Evolutionary conservation across 2,888 invertebrate species (phyloP).

Genomic region (Agriopis marginaria): DNA sequence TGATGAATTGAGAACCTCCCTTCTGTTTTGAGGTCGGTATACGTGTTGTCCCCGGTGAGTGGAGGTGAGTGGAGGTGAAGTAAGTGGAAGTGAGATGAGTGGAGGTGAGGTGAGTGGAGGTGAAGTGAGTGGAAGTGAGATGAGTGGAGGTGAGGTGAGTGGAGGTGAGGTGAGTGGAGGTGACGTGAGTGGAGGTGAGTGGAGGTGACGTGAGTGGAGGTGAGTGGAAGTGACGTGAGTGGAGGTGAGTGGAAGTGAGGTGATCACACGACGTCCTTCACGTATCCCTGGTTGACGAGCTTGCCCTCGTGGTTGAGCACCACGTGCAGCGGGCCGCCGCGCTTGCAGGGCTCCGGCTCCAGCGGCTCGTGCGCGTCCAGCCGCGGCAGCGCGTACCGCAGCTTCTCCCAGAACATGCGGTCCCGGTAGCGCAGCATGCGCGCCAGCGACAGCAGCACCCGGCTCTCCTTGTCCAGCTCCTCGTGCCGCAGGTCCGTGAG

Average conservation of each 20-base stretch:
- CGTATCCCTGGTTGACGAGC: constrained; percentile 18
- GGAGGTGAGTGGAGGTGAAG: no score
- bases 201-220: neutral
- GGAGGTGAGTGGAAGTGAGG: no score
- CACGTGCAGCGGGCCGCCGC: constrained; percentile 6
- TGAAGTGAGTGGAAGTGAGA: neutral
- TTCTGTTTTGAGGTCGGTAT: no score
- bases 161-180: no score
- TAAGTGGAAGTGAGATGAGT: no score
- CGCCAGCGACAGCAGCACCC: constrained; percentile 89
- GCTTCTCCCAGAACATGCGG: constrained; percentile 92
- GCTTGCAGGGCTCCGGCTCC: neutral
- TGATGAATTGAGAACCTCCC: no score
- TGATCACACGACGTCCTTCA: constrained; percentile 2
- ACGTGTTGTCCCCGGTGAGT: no score
- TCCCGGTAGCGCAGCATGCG: constrained; percentile 94
- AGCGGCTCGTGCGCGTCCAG: neutral
- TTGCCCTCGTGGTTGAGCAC: constrained; percentile 19
- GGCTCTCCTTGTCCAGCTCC: constrained; percentile 75
- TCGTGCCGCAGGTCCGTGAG: constrained; percentile 88
- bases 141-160: no score
- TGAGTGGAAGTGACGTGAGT: neutral
- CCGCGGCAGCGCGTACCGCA: constrained; percentile 89
- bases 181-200: no score
- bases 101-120: no score